Evolutionary conservation across 2,888 invertebrate genomes (phyloP).

Genomic region (Carpatolechia fugitivella): DNA sequence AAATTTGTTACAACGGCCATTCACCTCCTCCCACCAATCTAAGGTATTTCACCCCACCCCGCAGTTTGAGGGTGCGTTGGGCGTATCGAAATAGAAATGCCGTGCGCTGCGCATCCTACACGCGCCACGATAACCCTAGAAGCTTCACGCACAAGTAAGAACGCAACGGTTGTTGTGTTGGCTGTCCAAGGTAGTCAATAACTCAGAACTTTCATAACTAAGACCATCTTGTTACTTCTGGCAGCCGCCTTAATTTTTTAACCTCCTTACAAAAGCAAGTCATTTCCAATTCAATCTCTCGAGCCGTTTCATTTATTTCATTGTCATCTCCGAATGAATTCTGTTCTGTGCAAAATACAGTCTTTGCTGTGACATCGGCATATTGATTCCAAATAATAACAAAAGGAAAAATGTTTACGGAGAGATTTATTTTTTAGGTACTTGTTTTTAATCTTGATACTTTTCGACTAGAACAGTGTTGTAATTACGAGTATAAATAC

Average conservation of each 20-base stretch:
- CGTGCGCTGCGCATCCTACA: no score
- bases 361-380: neutral
- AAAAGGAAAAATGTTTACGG: neutral
- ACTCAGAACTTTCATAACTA: neutral
- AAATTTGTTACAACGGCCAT: no score
- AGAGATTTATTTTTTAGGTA: neutral
- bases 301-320: neutral
- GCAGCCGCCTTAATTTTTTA: slow-evolving; percentile 14
- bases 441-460: neutral
- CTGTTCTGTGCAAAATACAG: neutral
- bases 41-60: no score
- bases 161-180: no score
- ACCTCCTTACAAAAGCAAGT: slow-evolving; percentile 11
- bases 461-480: no score
- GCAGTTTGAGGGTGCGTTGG: no score
- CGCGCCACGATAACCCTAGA: no score
- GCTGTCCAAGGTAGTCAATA: no score
- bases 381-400: neutral
- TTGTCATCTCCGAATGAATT: neutral
- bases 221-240: slow-evolving; percentile 7
- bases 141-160: no score
- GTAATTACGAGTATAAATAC: no score
- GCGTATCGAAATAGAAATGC: no score
- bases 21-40: no score
- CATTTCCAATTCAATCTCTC: slow-evolving; percentile 9